Evolutionary conservation across 2,888 invertebrate species (phyloP), one percentile per base, ranked within the genome.

Genomic region (Spodoptera exigua): DNA sequence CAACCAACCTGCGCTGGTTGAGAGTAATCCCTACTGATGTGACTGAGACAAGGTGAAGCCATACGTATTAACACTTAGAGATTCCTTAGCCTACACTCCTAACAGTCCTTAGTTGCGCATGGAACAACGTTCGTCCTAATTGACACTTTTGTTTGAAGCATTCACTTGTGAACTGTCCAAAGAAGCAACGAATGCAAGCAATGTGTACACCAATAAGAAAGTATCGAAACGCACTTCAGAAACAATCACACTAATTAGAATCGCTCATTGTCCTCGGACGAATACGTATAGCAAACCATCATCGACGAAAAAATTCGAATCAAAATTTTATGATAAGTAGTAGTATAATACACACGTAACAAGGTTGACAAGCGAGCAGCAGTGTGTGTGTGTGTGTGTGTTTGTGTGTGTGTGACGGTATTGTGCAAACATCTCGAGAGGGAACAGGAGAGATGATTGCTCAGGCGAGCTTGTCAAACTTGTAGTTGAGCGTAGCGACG

Each of bases 1-100:
- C 93, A 70, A 81, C 82, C 77, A 91, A 90, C 78, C 86, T 91
- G 81, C 84, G 86, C 77, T 91, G 89, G 89, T 89, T 92, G 87
- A 90, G 86, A 89, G 70, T 87, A 73, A 81, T 83, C 64, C 78
- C 83, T 57, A 80, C 79, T 67, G 82, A 83, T 67, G 76, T 81
- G 1, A 27, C 54, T 66, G 79, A 83, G 68, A 76, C 84, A 87
- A 93, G 92, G 93, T 93, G 92, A 89, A 75, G 71, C 79, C 66
- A 79, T 74, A 62, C 62, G 70, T 80, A 74, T 37, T 67, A 68
- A 81, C 85, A 86, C 82, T 84, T 89, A 89, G 85, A 80, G 60
- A 76, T 62, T 61, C 73, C 81, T 73, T 66, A 62, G 75, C 76
- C 79, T 73, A 68, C 77, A 76, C 71, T 76, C 79, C 81, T 63